Conservation (phyloP, 2,113 vertebrate species). For the Typhlomys cinereus region DNA sequence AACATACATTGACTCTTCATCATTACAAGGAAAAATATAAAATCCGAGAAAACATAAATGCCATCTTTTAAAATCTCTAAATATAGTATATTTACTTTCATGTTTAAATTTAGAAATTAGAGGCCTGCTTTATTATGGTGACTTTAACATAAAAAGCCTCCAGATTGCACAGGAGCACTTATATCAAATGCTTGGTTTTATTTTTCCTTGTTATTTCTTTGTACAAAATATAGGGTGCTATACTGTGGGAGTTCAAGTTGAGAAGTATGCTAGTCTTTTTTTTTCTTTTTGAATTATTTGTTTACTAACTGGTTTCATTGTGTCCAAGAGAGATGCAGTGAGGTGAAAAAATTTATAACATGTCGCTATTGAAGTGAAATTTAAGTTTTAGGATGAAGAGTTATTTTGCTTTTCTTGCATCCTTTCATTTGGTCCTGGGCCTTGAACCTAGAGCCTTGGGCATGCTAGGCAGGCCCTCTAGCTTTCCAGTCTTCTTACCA, state of each 20-base stretch:
- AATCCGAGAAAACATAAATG: slow-evolving; percentile 30
- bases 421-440: neutral
- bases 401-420: neutral
- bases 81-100: slow-evolving; percentile 12
- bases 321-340: neutral
- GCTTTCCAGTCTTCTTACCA: neutral
- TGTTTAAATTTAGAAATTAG: slow-evolving; percentile 50
- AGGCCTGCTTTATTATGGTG: neutral
- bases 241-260: neutral
- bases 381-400: neutral
- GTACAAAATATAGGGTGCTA: slow-evolving; percentile 43
- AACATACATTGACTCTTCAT: slow-evolving; percentile 15
- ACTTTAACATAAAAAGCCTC: slow-evolving; percentile 28
- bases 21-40: neutral
- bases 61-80: slow-evolving; percentile 32
- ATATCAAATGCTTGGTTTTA: slow-evolving; percentile 17
- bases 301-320: neutral
- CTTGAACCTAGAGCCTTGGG: too few relatives aligned
- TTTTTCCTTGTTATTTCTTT: slow-evolving; percentile 36
- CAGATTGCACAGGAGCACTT: neutral
- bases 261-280: neutral
- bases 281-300: slow-evolving; percentile 30
- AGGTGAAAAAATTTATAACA: neutral
- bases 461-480: neutral
- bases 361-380: slow-evolving; percentile 14